These are phyloP conservation scores for Diarsia rubi DNA, from an alignment of 2,888 invertebrate species.

Conservation along the genomic window DNA sequence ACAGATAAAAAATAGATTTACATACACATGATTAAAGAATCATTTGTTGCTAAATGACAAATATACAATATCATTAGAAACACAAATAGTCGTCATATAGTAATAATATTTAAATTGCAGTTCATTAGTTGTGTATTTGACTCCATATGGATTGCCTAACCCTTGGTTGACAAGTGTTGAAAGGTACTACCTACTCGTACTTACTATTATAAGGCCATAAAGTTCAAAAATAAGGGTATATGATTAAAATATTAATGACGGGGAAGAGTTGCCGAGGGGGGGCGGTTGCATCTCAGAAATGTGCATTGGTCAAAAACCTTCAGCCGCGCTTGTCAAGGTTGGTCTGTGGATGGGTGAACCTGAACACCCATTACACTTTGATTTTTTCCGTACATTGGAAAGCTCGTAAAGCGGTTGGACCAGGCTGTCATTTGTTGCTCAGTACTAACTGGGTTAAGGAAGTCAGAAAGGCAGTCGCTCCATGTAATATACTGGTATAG, in stretches of 20 bases:
- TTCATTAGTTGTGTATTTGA: slow-evolving; percentile 18
- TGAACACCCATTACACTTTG: too few species aligned
- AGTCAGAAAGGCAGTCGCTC: too few species aligned
- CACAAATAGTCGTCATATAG: slow-evolving; percentile 40
- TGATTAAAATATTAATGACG: neutral
- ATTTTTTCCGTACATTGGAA: too few species aligned
- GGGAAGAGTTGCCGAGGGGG: neutral
- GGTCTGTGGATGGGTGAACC: too few species aligned
- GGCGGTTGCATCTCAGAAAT: neutral
- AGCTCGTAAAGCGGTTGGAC: too few species aligned
- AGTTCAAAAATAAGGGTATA: neutral
- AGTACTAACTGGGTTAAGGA: too few species aligned
- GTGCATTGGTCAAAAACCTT: neutral
- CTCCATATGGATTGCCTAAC: slow-evolving; percentile 28
- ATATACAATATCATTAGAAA: slow-evolving; percentile 29
- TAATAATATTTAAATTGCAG: slow-evolving; percentile 43
- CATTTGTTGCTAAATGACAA: slow-evolving; percentile 53
- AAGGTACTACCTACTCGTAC: too few species aligned
- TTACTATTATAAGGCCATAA: neutral
- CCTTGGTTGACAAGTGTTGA: slow-evolving; percentile 2
- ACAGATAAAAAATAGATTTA: slow-evolving; percentile 56
- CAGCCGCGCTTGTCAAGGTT: too few species aligned
- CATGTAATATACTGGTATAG: too few species aligned
- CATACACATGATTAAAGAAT: slow-evolving; percentile 46
- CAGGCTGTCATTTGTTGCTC: too few species aligned